phyloP scores from a whole-genome alignment of 2,797 vertebrate species.

The Diglossa cyanea region DNA sequence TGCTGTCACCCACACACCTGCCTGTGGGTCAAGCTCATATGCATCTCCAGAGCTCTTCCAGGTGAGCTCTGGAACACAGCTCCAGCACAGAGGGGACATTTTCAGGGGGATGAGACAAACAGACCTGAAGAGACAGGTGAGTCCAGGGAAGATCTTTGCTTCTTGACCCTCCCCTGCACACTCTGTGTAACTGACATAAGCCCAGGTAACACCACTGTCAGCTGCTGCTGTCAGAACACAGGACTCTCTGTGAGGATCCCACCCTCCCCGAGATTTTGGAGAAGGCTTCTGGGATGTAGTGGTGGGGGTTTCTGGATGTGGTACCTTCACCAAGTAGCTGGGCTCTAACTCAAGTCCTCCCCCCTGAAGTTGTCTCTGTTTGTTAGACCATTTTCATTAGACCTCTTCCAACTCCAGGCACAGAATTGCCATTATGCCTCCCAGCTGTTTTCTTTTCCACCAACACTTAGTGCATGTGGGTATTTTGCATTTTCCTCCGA shows the following conservation, averaged over 20 bases:
- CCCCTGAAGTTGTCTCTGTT: not conserved
- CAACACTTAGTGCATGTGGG: not conserved
- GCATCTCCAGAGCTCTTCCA: not conserved
- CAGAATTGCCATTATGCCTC: conserved; percentile 2
- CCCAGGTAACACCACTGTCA: not conserved
- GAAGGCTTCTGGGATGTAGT: not conserved
- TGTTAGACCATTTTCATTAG: not conserved
- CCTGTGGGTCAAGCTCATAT: not conserved
- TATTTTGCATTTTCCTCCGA: conserved; percentile 41
- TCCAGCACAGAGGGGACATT: not conserved
- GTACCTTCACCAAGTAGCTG: not conserved
- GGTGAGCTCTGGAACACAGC: not conserved
- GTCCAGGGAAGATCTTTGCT: not conserved
- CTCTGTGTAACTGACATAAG: not conserved
- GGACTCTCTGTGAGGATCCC: not conserved
- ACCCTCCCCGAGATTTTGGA: not conserved
- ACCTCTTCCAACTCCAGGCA: not conserved
- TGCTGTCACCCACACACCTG: not conserved
- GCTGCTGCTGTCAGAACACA: not conserved
- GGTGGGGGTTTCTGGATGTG: not conserved
- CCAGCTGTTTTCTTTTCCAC: not conserved
- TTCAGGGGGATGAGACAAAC: not conserved
- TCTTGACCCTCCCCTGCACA: not conserved
- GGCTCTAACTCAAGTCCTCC: not conserved
- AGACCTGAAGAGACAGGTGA: rapidly evolving